Percentiles rank a stretch among this genome's conserved stretches.
phyloP scores from a whole-genome alignment of 2,888 invertebrate species.

The Heterodera filipjevi region DNA sequence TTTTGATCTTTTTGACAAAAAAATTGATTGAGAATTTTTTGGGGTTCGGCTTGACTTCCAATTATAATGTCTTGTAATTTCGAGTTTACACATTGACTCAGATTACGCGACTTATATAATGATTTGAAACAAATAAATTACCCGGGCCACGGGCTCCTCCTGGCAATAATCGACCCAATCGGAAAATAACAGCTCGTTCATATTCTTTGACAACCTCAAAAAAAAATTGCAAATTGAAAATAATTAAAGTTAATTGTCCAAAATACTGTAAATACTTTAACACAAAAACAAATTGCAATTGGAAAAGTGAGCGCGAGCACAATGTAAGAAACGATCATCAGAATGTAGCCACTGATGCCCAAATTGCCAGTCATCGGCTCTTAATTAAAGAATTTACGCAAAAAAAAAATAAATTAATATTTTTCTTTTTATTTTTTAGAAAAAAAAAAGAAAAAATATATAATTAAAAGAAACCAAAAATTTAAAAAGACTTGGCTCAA shows the following conservation, averaged over 20 bases:
- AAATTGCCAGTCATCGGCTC: conserved; percentile 27
- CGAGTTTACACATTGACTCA: too few species aligned
- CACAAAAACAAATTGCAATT: conserved; percentile 28
- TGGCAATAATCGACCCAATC: conserved; percentile 74
- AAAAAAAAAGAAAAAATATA: background rate
- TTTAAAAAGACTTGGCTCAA: conserved; percentile 7
- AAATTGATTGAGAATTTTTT: too few species aligned
- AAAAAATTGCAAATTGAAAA: background rate
- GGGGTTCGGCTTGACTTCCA: too few species aligned
- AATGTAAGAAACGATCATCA: conserved; percentile 24
- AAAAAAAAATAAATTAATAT: background rate
- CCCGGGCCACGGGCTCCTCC: conserved; percentile 77
- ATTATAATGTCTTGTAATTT: too few species aligned
- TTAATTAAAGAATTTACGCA: background rate
- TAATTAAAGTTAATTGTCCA: background rate
- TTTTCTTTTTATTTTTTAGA: background rate
- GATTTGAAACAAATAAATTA: background rate
- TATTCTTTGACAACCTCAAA: conserved; percentile 59
- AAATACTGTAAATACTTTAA: conserved; percentile 20
- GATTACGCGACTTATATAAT: background rate
- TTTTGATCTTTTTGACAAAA: too few species aligned
- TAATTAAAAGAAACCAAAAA: background rate
- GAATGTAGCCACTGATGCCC: conserved; percentile 27
- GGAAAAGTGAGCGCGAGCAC: conserved; percentile 23
- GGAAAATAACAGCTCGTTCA: conserved; percentile 72